A percentile compares a stretch with the other conserved stretches of the same genome.
phyloP scores from a whole-genome alignment of 2,113 vertebrate species.

The Dasyprocta punctata region DNA sequence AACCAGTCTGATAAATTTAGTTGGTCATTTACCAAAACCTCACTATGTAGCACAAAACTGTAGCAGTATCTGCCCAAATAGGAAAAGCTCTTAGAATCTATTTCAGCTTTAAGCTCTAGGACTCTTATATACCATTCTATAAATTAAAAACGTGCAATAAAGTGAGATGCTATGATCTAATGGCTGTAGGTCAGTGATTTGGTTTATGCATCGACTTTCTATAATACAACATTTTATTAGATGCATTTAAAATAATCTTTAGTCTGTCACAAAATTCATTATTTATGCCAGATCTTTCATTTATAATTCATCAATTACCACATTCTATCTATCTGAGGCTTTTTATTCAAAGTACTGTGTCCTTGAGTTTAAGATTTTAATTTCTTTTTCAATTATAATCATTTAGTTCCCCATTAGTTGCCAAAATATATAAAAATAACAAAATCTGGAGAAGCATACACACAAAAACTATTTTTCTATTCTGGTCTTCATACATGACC shows the following conservation, averaged over 20 bases:
- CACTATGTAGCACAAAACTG: neutral
- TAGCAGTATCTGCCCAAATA: neutral
- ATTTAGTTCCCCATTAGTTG: neutral
- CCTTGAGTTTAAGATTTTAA: slow-evolving; percentile 34
- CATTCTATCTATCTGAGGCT: neutral
- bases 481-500: neutral
- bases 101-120: neutral
- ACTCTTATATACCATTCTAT: neutral
- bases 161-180: neutral
- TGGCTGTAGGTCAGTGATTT: neutral
- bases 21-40: neutral
- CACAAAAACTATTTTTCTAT: neutral
- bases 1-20: neutral
- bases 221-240: neutral
- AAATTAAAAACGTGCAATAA: neutral
- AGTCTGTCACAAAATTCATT: neutral
- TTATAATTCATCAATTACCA: slow-evolving; percentile 11
- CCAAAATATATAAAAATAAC: neutral
- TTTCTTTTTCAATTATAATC: neutral
- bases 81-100: neutral
- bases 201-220: neutral
- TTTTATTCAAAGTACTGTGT: slow-evolving; percentile 34
- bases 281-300: slow-evolving; percentile 15
- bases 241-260: slow-evolving; percentile 12
- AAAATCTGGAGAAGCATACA: neutral